Evolutionary conservation across 2,113 vertebrate genomes (phyloP), one percentile per base, ranked within the genome.

Genomic region (Chaetodon auriga): DNA sequence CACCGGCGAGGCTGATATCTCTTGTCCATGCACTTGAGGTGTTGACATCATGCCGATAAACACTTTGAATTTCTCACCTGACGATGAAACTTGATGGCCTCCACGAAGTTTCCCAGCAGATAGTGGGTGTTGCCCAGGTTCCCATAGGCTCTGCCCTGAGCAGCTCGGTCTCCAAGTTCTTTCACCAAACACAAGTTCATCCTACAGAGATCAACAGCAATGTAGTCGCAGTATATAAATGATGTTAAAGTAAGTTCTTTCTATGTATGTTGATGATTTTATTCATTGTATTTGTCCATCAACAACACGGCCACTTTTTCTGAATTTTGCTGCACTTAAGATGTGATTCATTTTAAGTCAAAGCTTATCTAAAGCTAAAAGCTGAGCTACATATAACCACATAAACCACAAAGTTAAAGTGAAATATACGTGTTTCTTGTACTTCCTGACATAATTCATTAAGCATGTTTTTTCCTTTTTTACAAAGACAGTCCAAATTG

Each of bases 91-190:
- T 96, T 92, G 0, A 97, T 96, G 2, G 98, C 98, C 86, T 99
- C 97, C 0, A 94, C 93, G 91, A 99, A 99, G 93, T 99, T 97
- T 68, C 98, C 98, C 35, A 99, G 94, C 30, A 99, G 82, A 82
- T 99, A 99, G 82, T 99, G 97, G 11, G 97, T 98, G 93, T 99
- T 99, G 61, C 98, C 98, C 0, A 99, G 96, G 92, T 99, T 99
- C 80, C 98, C 98, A 0, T 96, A 99, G 6, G 98, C 98, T 53
- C 98, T 94, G 61, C 98, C 98, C 92, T 99, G 98, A 0, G 98
- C 98, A 0, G 98, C 98, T 76, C 98, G 92, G 92, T 99, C 98
- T 0, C 97, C 97, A 51, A 99, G 93, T 89, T 98, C 97, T 94
- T 99, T 98, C 76, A 99, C 98, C 89, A 99, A 91, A 58, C 96